A percentile compares a stretch with the other conserved stretches of the same genome.
These are phyloP conservation scores for Noctuana brunneofusca DNA, from an alignment of 2,888 invertebrate genomes.

Conservation along the genomic window DNA sequence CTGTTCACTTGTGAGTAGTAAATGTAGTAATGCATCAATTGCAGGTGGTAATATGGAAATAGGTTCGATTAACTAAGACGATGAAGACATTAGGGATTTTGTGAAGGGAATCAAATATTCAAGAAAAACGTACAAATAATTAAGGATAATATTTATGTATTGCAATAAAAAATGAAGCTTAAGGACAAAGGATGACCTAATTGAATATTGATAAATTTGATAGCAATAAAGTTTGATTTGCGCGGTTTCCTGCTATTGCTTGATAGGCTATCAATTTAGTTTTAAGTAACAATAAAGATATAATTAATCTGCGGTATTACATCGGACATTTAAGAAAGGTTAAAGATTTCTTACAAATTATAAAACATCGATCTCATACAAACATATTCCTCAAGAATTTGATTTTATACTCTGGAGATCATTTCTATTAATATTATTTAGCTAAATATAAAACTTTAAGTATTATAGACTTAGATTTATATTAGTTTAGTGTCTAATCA, in stretches of 20 bases:
- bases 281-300: conserved; percentile 10
- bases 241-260: conserved; percentile 18
- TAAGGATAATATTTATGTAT: neutral
- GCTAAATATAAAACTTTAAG: neutral
- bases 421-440: neutral
- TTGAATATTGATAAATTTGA: conserved; percentile 13
- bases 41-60: too few species aligned
- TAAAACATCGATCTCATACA: too few species aligned
- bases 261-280: neutral
- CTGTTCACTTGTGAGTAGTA: conserved; percentile 16
- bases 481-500: neutral
- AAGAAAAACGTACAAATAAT: neutral
- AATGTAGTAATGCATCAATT: too few species aligned
- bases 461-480: neutral
- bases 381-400: too few species aligned
- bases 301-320: neutral
- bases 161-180: neutral
- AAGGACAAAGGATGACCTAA: conserved; percentile 9
- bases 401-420: too few species aligned
- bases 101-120: too few species aligned
- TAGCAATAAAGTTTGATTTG: neutral
- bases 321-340: too few species aligned
- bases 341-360: too few species aligned
- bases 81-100: neutral
- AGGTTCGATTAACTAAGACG: neutral